Base-by-base conservation (phyloP, 2,797 vertebrate genomes). In the Tadarida brasiliensis region DNA sequence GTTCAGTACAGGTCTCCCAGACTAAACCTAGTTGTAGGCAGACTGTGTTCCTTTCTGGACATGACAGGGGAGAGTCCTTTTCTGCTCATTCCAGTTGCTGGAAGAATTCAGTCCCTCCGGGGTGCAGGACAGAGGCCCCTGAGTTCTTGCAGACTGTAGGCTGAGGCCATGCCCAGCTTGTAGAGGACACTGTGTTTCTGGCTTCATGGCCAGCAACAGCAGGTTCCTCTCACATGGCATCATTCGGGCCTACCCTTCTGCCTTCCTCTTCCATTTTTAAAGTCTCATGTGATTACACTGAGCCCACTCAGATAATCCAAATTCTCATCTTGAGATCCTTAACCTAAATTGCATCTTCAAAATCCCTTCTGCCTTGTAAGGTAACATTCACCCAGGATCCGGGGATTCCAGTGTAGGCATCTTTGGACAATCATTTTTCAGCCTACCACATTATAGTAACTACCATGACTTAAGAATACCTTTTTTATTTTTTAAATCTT, bases 271-370 rank as follows among this genome's bases (percentile, higher is more conserved):
- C 47, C 4, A 17, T 47, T 63, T 80, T 39, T 51, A 71, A 77
- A 63, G 86, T 84, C 30, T 51, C 28, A 0, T 30, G 49, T 11
- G 19, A 56, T 65, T 65, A n/a, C 57, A 73, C 1, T 28, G 73
- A 35, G 24, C 15, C n/a, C 7, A 17, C 26, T 17, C 67, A 77
- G 24, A 54, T 80, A 49, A 92, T 51, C 33, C 22, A 76, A 33
- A n/a, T 28, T 81, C 78, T 84, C 39, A 65, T 47, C 80, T 93
- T 39, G 86, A 94, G 22, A 85, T 73, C 68, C 49, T 94, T 56
- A 68, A 30, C n/a, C 22, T 83, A 86, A 35, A 44, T 28, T 39
- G 28, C 67, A 92, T 39, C 68, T 59, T 82, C 39, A 81, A 85
- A 95, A 54, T 67, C 30, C 20, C n/a, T 81, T 73, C 76, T 73